Evolutionary conservation across 1,140 invertebrate species (phyloP), one percentile per base, ranked within the genome.

Genomic region (Meloidogyne floridensis): DNA sequence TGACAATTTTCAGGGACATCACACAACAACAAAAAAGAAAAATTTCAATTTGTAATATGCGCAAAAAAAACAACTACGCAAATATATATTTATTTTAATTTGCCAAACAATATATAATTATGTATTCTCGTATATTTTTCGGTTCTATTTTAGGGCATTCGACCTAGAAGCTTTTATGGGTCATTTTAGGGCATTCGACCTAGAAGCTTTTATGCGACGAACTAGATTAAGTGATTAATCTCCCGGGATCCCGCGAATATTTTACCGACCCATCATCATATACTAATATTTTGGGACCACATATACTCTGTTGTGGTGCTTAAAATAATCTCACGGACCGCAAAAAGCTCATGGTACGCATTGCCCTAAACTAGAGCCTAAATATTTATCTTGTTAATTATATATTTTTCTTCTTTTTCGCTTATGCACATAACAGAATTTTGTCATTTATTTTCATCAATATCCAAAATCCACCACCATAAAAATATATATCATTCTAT

Each of bases 11-110:
- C 59, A 65, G 59, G 59, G n/a, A 6, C 59, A 65, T 65, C 59
- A 59, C 15, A 65, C 32, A 32, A 32, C 32, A 32, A 32, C 32
- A 32, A 32, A 32, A 32, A 32, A 32, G 32, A 65, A 65, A n/a
- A 65, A 65, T 65, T 65, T 65, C 56, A 59, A 59, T 59, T 59
- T 59, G 15, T 65, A 65, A 65, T n/a, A 65, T 59, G n/a, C 59
- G 59, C 59, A 47, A 47, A 65, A 47, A 47, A 65, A 65, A 18
- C n/a, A 65, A 65, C 59, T 65, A 65, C 59, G 59, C 59, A 65
- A 65, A 65, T 65, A 65, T 65, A 65, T 59, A 53, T 32, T 32
- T 32, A 54, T 11, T 54, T n/a, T 59, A 59, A 15, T 11, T 65
- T 65, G 59, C 59, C 59, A 65, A 65, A 13, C n/a, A n/a, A 65